Percentiles rank a stretch among this genome's conserved stretches.
These are phyloP conservation scores for Phoxinus dragarum DNA, from an alignment of 2,797 vertebrate species.

Conservation along the genomic window DNA sequence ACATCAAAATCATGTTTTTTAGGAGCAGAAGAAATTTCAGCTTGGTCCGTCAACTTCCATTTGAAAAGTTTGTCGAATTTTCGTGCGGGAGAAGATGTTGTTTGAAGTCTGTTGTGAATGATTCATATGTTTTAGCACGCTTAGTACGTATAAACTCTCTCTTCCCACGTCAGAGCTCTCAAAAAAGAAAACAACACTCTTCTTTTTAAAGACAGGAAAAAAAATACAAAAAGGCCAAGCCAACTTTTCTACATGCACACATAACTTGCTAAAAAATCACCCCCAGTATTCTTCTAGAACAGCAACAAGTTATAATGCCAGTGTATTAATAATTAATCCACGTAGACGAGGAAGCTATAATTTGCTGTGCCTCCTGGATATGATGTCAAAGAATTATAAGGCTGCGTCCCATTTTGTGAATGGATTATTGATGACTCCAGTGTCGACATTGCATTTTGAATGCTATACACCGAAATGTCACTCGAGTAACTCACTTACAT, in stretches of 20 bases:
- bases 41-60: not conserved
- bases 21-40: not conserved
- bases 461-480: not conserved
- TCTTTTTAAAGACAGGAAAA: not conserved
- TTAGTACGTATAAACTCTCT: conserved; percentile 32
- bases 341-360: conserved; percentile 4
- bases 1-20: not conserved
- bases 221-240: not conserved
- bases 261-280: conserved; percentile 24
- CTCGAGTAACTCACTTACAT: not conserved
- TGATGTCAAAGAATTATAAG: conserved; percentile 36
- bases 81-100: conserved; percentile 23
- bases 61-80: conserved; percentile 19
- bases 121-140: conserved; percentile 39
- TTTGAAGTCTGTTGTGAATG: conserved; percentile 53
- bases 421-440: conserved; percentile 19
- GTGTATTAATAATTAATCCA: conserved; percentile 54
- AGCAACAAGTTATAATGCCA: conserved; percentile 36
- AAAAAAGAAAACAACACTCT: not conserved
- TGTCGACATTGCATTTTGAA: conserved; percentile 11
- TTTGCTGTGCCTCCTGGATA: conserved; percentile 33
- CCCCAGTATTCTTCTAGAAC: conserved; percentile 12
- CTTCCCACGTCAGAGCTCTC: conserved; percentile 12
- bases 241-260: conserved; percentile 40
- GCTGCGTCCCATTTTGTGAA: not conserved